These are phyloP conservation scores for Andrena camellia DNA, from an alignment of 2,888 invertebrate genomes.

Conservation along the genomic window DNA sequence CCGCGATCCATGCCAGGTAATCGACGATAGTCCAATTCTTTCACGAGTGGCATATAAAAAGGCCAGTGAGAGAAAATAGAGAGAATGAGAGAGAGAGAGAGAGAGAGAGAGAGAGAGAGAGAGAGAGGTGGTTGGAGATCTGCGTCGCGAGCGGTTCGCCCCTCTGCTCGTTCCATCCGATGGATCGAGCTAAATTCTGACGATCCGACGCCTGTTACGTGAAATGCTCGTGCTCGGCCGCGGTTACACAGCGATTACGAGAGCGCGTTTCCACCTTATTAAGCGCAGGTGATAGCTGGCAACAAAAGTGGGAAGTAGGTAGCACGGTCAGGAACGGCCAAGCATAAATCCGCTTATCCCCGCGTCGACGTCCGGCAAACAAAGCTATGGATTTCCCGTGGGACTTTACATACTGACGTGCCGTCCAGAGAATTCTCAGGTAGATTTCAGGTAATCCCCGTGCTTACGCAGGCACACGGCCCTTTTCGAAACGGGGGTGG, in stretches of 20 bases:
- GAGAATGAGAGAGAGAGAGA: not conserved
- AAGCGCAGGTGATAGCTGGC: slow-evolving; percentile 67
- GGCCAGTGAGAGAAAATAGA: not conserved
- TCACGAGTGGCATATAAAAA: not conserved
- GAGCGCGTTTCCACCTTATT: slow-evolving; percentile 72
- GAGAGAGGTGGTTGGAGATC: not conserved
- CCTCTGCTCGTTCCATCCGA: too few species aligned
- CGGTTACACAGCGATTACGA: slow-evolving; percentile 62
- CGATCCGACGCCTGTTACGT: not conserved
- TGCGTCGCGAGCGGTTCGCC: not conserved
- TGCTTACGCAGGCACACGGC: slow-evolving; percentile 57
- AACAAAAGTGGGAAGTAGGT: slow-evolving; percentile 57
- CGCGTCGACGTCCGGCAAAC: slow-evolving; percentile 72
- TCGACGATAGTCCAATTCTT: not conserved
- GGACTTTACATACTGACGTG: slow-evolving; percentile 77
- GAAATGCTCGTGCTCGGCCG: not conserved
- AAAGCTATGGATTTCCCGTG: slow-evolving; percentile 79
- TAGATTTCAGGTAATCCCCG: slow-evolving; percentile 79
- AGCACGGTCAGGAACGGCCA: slow-evolving; percentile 71
- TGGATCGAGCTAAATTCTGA: not conserved
- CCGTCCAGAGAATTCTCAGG: slow-evolving; percentile 77
- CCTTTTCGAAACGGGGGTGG: slow-evolving; percentile 46
- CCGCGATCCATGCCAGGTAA: not conserved
- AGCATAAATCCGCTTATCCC: slow-evolving; percentile 82
- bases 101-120: not conserved